These are phyloP conservation scores for Drosophila melanica DNA, from an alignment of 1,140 invertebrate species.

Conservation along the genomic window DNA sequence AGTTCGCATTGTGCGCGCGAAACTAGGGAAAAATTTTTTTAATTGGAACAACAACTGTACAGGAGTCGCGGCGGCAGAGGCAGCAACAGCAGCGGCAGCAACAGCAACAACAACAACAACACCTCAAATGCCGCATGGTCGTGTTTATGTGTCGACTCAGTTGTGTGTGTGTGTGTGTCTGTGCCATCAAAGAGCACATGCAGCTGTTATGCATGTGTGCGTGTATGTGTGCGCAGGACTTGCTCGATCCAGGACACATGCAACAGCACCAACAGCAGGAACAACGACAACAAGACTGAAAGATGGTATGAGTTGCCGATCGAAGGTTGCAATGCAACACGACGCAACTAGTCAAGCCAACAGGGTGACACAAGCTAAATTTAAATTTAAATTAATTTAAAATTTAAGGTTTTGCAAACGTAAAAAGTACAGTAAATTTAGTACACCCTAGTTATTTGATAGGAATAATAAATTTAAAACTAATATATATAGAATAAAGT, in stretches of 20 bases:
- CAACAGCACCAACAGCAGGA: slow-evolving; percentile 36
- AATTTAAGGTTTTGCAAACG: no score
- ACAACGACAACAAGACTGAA: slow-evolving; percentile 17
- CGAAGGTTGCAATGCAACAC: slow-evolving; percentile 40
- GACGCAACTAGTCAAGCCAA: slow-evolving; percentile 15
- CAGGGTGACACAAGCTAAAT: slow-evolving; percentile 27
- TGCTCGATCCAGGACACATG: slow-evolving; percentile 35
- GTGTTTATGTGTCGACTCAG: slow-evolving; percentile 36
- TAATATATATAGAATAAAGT: no score
- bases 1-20: slow-evolving; percentile 78
- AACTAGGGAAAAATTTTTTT: slow-evolving; percentile 80
- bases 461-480: no score
- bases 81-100: slow-evolving; percentile 22
- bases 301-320: slow-evolving; percentile 43
- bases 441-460: no score
- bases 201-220: slow-evolving; percentile 43
- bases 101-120: slow-evolving; percentile 51
- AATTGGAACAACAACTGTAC: slow-evolving; percentile 83
- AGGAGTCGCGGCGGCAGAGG: slow-evolving; percentile 43
- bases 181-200: slow-evolving; percentile 52
- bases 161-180: slow-evolving; percentile 36
- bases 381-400: neutral
- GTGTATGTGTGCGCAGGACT: slow-evolving; percentile 46
- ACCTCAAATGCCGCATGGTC: slow-evolving; percentile 64
- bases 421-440: no score